Evolutionary conservation across 2,888 invertebrate genomes (phyloP), one percentile per base, ranked within the genome.

Genomic region (Pristionchus maxplancki): DNA sequence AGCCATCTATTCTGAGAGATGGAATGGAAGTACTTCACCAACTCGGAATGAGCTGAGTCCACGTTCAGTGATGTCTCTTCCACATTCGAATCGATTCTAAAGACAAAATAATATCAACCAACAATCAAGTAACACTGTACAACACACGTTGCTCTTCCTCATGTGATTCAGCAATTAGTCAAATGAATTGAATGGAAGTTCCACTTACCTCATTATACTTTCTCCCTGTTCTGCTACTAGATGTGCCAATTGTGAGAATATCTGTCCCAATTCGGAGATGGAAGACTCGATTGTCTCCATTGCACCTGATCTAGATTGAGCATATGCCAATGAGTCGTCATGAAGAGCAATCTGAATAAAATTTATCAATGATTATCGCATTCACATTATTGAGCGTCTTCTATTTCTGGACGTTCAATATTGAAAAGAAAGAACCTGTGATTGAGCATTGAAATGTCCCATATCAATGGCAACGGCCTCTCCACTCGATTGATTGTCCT

Each of bases 251-350:
- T 96, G 96, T 86, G 95, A 95, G 95, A 99, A 99, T 95, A 99
- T 99, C 20, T 97, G 97, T n/a, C 99, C 99, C 82, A 99, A 96
- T 88, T 99, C 99, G 24, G 99, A 98, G 94, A 99, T 99, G 31
- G 99, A 99, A 86, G 97, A 97, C 95, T 99, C 99, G 94, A 99
- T 99, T 95, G 97, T 98, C 95, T 99, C 98, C 98, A 99, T 99
- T 0, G 99, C 98, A 95, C 98, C 98, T 64, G 98, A 98, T 93
- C 99, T 96, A 94, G 97, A 97, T 94, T 97, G 97, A 67, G 98
- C 96, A 95, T 98, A 99, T 83, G 97, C 96, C 94, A 98, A 98
- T 95, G 96, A 97, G 95, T 97, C 97, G 94, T 97, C 97, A 93
- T 97, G 96, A 81, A 97, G 96, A 92, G 97, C 94, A 89, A 95